Evolutionary conservation across 2,113 vertebrate genomes (phyloP).

Genomic region (Channa maculata): DNA sequence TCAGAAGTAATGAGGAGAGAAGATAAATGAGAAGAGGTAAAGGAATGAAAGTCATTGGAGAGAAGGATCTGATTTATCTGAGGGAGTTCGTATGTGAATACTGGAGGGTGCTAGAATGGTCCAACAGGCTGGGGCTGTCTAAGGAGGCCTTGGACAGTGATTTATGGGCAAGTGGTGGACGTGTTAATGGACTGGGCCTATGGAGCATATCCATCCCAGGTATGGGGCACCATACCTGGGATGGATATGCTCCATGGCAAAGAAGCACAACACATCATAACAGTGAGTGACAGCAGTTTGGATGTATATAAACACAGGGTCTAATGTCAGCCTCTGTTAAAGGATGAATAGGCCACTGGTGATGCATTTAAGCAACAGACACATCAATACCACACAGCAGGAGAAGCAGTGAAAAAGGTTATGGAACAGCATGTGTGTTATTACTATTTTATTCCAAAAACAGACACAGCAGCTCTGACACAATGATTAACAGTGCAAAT

Average conservation of each 20-base stretch:
- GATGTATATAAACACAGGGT: conserved; percentile 59
- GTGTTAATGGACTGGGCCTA: conserved; percentile 76
- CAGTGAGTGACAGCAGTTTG: conserved; percentile 42
- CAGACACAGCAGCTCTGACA: conserved; percentile 17
- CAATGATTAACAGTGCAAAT: conserved; percentile 16
- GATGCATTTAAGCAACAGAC: conserved; percentile 39
- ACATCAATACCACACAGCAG: conserved; percentile 29
- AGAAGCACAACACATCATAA: conserved; percentile 45
- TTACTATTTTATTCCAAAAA: conserved; percentile 25
- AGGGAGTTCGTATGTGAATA: conserved; percentile 39
- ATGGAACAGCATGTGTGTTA: conserved; percentile 37
- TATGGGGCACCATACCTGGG: conserved; percentile 44
- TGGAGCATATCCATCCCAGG: conserved; percentile 68
- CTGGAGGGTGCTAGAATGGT: conserved; percentile 42
- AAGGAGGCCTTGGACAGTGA: conserved; percentile 72
- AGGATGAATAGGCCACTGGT: conserved; percentile 51
- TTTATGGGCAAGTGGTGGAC: conserved; percentile 69
- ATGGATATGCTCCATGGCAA: conserved; percentile 46
- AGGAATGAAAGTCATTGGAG: conserved; percentile 36
- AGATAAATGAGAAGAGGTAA: conserved; percentile 25
- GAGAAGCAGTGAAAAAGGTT: conserved; percentile 39
- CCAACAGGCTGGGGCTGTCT: conserved; percentile 55
- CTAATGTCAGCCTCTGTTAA: conserved; percentile 44
- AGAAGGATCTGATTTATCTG: conserved; percentile 55
- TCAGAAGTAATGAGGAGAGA: conserved; percentile 9